These are phyloP conservation scores for Baryphthengus martii DNA, from an alignment of 2,113 vertebrate species.

Conservation along the genomic window DNA sequence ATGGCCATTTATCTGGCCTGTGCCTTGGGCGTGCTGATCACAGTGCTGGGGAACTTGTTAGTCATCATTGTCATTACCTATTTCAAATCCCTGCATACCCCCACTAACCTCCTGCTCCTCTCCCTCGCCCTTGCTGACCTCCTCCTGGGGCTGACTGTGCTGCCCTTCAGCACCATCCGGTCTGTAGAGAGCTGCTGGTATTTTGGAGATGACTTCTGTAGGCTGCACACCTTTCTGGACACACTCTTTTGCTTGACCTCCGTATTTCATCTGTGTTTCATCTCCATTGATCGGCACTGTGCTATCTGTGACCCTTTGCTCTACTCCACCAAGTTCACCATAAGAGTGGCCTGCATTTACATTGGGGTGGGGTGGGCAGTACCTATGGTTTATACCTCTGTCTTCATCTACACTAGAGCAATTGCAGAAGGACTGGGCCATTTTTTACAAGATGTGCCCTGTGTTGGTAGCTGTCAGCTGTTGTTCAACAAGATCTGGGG, in stretches of 20 bases:
- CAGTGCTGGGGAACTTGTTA: slow-evolving; percentile 51
- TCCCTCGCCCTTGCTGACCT: slow-evolving; percentile 60
- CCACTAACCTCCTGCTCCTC: slow-evolving; percentile 60
- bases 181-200: slow-evolving; percentile 66
- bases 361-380: slow-evolving; percentile 46
- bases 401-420: slow-evolving; percentile 41
- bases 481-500: slow-evolving; percentile 66
- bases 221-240: slow-evolving; percentile 64
- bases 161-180: slow-evolving; percentile 53
- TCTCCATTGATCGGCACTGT: slow-evolving; percentile 61
- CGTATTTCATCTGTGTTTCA: slow-evolving; percentile 68
- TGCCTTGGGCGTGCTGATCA: slow-evolving; percentile 25
- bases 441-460: slow-evolving; percentile 34
- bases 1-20: slow-evolving; percentile 47
- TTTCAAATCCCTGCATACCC: slow-evolving; percentile 60
- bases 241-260: slow-evolving; percentile 61
- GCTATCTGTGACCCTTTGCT: slow-evolving; percentile 62
- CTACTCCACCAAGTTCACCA: slow-evolving; percentile 53
- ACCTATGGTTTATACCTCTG: slow-evolving; percentile 42
- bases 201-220: slow-evolving; percentile 53
- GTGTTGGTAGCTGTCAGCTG: slow-evolving; percentile 58
- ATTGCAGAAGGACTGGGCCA: neutral
- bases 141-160: slow-evolving; percentile 36
- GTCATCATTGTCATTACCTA: slow-evolving; percentile 43
- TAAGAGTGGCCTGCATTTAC: slow-evolving; percentile 20